Conservation (phyloP, 2,797 vertebrate species). For the Carduelis carduelis region DNA sequence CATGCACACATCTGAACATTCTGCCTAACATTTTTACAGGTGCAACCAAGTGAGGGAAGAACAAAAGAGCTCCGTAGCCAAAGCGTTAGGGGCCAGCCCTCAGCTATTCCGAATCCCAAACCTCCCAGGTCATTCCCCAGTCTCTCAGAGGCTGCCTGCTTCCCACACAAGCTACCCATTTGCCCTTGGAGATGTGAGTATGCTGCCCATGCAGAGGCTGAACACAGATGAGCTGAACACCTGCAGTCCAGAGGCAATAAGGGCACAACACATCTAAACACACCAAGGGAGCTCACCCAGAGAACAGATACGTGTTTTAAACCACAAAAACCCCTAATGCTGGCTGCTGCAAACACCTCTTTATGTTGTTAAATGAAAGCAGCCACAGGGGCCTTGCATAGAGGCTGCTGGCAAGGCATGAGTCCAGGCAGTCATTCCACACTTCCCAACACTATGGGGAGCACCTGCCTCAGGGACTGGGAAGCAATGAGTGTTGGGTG, state of each 20-base stretch:
- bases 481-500: fast-evolving
- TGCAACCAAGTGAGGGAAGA: not conserved
- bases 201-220: not conserved
- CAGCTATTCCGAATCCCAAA: not conserved
- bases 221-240: not conserved
- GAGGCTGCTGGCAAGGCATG: not conserved
- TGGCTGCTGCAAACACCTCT: not conserved
- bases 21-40: not conserved
- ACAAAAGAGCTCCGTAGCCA: not conserved
- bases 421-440: not conserved
- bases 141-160: not conserved
- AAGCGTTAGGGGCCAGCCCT: not conserved
- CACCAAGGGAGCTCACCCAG: not conserved
- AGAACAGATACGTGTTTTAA: not conserved
- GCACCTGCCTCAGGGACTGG: fast-evolving
- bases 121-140: not conserved
- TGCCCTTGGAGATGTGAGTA: fast-evolving
- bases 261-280: not conserved
- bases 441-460: fast-evolving
- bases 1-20: not conserved
- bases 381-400: not conserved
- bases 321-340: not conserved
- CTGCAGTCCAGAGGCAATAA: fast-evolving
- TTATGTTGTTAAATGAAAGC: not conserved
- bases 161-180: not conserved